phyloP scores from a whole-genome alignment of 2,888 invertebrate species.

The Sinelater perroti region DNA sequence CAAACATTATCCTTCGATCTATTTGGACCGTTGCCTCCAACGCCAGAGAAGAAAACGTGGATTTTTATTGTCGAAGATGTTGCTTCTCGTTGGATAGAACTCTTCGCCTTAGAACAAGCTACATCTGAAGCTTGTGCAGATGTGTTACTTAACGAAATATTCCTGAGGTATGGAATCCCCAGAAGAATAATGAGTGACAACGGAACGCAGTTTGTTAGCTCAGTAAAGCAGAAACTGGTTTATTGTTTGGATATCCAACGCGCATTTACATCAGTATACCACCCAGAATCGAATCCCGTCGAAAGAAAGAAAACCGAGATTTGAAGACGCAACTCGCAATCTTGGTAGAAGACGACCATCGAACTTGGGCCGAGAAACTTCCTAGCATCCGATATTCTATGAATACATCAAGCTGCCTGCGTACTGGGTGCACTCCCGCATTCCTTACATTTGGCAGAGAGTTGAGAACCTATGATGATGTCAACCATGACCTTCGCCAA shows the following conservation, averaged over 20 bases:
- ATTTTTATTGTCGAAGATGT: too few species aligned
- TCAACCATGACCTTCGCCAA: constrained; percentile 45
- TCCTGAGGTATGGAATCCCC: constrained; percentile 51
- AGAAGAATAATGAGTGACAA: constrained; percentile 53
- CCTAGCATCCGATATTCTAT: constrained; percentile 54
- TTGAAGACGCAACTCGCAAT: constrained; percentile 50
- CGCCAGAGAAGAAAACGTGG: too few species aligned
- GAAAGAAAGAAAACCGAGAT: constrained; percentile 51
- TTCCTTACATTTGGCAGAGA: constrained; percentile 53
- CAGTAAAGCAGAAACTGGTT: constrained; percentile 50
- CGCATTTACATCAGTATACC: constrained; percentile 44
- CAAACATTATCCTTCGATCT: too few species aligned
- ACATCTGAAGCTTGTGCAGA: too few species aligned
- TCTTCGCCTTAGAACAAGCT: too few species aligned
- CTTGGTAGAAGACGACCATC: constrained; percentile 46
- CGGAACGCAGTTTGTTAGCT: constrained; percentile 50
- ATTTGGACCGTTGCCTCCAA: too few species aligned
- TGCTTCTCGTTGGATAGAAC: too few species aligned
- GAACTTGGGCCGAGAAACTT: constrained; percentile 48
- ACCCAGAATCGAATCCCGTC: constrained; percentile 50
- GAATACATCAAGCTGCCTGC: constrained; percentile 49
- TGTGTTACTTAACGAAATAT: too few species aligned
- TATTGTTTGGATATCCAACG: constrained; percentile 48
- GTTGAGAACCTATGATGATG: constrained; percentile 51
- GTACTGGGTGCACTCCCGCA: constrained; percentile 51